A percentile compares a stretch with the other conserved stretches of the same genome.
Evolutionary conservation across 2,888 invertebrate species (phyloP).

Genomic region (Bimastos eiseni): DNA sequence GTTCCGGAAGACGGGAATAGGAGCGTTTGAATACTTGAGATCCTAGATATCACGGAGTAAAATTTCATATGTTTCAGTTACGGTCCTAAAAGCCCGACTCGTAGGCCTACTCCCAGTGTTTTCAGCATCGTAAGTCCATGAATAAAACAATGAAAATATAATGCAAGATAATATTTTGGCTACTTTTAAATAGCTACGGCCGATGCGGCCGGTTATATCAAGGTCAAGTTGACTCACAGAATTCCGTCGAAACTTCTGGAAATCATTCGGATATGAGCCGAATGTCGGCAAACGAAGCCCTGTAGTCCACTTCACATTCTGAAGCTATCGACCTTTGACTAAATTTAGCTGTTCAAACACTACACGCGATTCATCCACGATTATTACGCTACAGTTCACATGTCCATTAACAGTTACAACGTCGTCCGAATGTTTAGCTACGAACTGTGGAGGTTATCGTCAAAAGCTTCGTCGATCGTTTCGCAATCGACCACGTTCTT

Average conservation of each 20-base stretch:
- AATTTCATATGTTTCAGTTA: too few relatives aligned
- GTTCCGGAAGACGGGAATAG: too few relatives aligned
- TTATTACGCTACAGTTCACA: not conserved
- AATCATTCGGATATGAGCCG: not conserved
- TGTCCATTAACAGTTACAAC: not conserved
- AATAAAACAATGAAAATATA: not conserved
- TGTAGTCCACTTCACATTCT: not conserved
- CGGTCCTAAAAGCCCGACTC: too few relatives aligned
- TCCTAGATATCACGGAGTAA: too few relatives aligned
- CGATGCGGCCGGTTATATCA: not conserved
- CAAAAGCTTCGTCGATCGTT: not conserved
- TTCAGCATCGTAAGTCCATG: not conserved
- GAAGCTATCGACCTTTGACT: not conserved
- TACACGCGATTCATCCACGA: not conserved
- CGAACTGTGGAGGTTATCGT: not conserved
- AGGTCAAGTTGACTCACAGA: not conserved
- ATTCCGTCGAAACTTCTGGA: not conserved
- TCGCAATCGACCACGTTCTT: not conserved
- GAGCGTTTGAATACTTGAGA: too few relatives aligned
- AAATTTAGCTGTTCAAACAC: not conserved
- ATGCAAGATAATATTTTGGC: not conserved
- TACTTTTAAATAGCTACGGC: not conserved
- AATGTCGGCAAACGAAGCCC: not conserved
- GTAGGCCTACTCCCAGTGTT: too few relatives aligned
- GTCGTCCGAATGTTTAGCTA: not conserved